Percentiles rank a stretch among this genome's conserved stretches.
phyloP scores from a whole-genome alignment of 2,797 vertebrate genomes.

The Sylvilagus floridanus region DNA sequence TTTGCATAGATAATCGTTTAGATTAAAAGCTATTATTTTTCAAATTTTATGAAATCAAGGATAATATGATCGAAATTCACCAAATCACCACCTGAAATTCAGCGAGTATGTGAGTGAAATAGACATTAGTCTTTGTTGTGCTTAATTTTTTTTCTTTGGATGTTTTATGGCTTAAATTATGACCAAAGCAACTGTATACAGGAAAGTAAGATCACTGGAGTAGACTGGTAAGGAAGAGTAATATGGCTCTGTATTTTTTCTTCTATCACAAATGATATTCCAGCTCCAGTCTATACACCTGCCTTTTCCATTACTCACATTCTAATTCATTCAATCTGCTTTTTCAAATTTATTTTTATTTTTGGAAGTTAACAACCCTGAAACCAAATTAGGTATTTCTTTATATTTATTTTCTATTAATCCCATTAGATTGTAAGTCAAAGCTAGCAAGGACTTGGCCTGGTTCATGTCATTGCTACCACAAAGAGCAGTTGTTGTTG shows the following conservation, averaged over 20 bases:
- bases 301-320: not conserved
- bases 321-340: not conserved
- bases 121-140: not conserved
- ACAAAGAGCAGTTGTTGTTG: not conserved
- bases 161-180: not conserved
- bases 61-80: not conserved
- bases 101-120: not conserved
- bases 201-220: too few relatives aligned
- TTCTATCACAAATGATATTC: not conserved
- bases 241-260: too few relatives aligned
- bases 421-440: not conserved
- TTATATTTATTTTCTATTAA: not conserved
- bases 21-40: not conserved
- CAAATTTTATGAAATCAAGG: constrained; percentile 21
- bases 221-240: not conserved
- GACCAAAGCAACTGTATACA: not conserved
- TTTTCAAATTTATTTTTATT: not conserved
- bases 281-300: not conserved
- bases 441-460: not conserved
- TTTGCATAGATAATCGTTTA: not conserved
- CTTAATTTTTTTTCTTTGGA: not conserved
- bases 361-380: not conserved
- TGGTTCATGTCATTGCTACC: not conserved
- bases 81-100: not conserved
- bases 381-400: not conserved